Percentiles rank a stretch among this genome's conserved stretches.
phyloP scores from a whole-genome alignment of 2,888 invertebrate genomes.

The Tiliacea citrago region DNA sequence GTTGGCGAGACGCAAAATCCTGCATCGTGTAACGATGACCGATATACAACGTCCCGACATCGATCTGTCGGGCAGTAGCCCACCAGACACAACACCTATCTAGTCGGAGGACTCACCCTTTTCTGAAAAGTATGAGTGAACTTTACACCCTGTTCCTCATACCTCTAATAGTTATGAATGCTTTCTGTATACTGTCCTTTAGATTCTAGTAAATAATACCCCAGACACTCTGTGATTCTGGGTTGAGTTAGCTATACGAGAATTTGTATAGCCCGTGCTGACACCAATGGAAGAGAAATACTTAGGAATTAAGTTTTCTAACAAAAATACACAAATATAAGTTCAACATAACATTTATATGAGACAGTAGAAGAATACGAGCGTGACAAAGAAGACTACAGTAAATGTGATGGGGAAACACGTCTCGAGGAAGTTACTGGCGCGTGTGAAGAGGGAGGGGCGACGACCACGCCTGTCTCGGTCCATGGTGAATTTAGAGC shows the following conservation, averaged over 20 bases:
- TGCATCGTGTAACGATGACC: no score
- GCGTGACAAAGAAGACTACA: conserved; percentile 80
- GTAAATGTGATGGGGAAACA: conserved; percentile 84
- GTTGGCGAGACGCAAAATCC: no score
- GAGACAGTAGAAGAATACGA: conserved; percentile 83
- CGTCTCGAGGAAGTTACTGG: conserved; percentile 76
- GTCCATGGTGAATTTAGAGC: conserved; percentile 66
- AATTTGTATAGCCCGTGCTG: background rate
- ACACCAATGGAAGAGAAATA: background rate
- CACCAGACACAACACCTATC: no score
- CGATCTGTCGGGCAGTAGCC: no score
- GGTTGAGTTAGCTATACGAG: no score
- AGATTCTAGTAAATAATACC: background rate
- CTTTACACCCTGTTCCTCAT: background rate
- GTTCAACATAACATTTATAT: conserved; percentile 73
- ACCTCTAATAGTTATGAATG: background rate
- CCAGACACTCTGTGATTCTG: no score
- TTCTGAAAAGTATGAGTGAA: background rate
- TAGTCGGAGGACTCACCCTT: background rate
- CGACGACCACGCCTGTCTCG: conserved; percentile 64
- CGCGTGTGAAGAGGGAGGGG: conserved; percentile 71
- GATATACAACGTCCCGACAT: no score
- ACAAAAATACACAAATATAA: conserved; percentile 48
- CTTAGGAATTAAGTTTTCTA: background rate
- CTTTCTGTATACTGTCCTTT: background rate